phyloP scores from a whole-genome alignment of 2,113 vertebrate genomes.

The Numida meleagris region DNA sequence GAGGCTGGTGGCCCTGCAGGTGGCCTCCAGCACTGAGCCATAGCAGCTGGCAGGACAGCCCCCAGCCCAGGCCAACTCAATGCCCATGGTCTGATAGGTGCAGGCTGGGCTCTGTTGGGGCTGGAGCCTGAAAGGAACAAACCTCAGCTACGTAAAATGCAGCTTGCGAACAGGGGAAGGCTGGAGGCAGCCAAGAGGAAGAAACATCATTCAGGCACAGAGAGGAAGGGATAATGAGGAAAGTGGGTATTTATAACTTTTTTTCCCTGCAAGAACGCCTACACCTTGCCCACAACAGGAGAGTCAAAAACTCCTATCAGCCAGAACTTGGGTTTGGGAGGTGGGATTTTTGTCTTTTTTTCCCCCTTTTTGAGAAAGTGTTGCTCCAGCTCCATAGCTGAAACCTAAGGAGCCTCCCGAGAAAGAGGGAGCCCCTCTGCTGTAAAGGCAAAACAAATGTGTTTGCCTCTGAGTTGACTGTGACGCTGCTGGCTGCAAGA shows the following conservation, averaged over 20 bases:
- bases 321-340: not conserved
- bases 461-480: constrained; percentile 28
- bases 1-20: not conserved
- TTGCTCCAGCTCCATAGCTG: not conserved
- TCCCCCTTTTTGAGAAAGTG: not conserved
- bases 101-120: not conserved
- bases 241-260: not conserved
- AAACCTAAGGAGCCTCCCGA: constrained; percentile 9
- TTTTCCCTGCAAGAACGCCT: not conserved
- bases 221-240: not conserved
- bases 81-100: not conserved
- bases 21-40: not conserved
- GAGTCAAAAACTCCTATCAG: not conserved
- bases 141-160: not conserved
- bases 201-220: not conserved
- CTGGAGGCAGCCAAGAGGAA: not conserved
- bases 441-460: constrained; percentile 30
- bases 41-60: not conserved
- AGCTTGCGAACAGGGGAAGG: not conserved
- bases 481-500: not conserved
- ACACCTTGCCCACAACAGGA: not conserved
- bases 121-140: not conserved
- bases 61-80: not conserved
- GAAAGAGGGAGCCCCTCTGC: not conserved
- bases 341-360: not conserved